These are phyloP conservation scores for Chionodraco myersi DNA, from an alignment of 2,113 vertebrate species.

Conservation along the genomic window DNA sequence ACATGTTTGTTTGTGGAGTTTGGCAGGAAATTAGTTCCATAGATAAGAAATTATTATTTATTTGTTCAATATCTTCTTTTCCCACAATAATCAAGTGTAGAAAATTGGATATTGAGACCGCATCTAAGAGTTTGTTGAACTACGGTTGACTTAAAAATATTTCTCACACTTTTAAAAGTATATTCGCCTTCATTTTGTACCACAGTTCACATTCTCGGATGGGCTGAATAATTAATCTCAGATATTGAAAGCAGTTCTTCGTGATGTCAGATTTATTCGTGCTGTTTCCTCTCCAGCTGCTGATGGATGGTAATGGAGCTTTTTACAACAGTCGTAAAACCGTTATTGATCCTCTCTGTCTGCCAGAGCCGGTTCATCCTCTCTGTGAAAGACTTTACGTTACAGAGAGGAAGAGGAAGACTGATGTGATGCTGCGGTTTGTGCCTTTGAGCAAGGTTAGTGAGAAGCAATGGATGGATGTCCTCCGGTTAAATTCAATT, in stretches of 20 bases:
- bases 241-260: background rate
- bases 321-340: slow-evolving; percentile 59
- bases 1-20: no score
- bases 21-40: no score
- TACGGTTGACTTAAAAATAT: no score
- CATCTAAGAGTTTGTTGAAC: no score
- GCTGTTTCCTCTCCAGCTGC: slow-evolving; percentile 19
- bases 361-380: background rate
- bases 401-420: background rate
- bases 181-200: no score
- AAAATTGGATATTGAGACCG: no score
- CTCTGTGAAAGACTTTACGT: background rate
- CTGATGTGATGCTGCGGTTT: slow-evolving; percentile 19
- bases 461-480: background rate
- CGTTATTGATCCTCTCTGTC: slow-evolving; percentile 51
- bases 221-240: slow-evolving; percentile 41
- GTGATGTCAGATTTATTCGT: slow-evolving; percentile 29
- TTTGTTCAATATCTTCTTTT: no score
- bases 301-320: slow-evolving; percentile 51
- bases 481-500: background rate
- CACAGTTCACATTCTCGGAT: no score
- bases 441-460: slow-evolving; percentile 40
- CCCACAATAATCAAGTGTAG: no score
- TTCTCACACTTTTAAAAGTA: no score
- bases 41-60: no score